A percentile compares a stretch with the other conserved stretches of the same genome.
Evolutionary conservation across 2,113 vertebrate genomes (phyloP).

Genomic region (Hippocampus comes): DNA sequence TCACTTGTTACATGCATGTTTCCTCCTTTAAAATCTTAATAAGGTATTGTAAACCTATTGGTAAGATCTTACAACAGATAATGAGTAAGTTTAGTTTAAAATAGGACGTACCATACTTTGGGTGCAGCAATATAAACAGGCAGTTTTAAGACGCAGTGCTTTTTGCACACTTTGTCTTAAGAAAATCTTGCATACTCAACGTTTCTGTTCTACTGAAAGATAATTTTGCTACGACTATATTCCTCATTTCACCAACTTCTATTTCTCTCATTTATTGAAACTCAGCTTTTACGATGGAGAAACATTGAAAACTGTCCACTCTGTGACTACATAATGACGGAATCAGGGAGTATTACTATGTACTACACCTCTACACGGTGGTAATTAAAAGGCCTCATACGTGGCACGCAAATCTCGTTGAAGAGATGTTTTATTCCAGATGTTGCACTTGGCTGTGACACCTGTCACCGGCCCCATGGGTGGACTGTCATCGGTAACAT

Average conservation of each 20-base stretch:
- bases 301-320: background rate
- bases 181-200: background rate
- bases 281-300: background rate
- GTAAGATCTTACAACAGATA: background rate
- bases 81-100: background rate
- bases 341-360: background rate
- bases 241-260: background rate
- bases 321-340: background rate
- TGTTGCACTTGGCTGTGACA: slow-evolving; percentile 49
- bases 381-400: background rate
- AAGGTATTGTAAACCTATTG: background rate
- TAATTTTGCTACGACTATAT: background rate
- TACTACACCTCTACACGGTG: background rate
- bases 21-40: background rate
- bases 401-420: background rate
- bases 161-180: background rate
- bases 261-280: background rate
- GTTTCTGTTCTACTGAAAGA: background rate
- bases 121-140: background rate
- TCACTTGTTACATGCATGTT: background rate
- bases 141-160: background rate
- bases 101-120: background rate
- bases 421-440: background rate
- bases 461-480: slow-evolving; percentile 63
- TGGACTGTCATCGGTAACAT: slow-evolving; percentile 50